Conservation (phyloP, 1,140 invertebrate genomes). For the Pseudomyrmex sp. region DNA sequence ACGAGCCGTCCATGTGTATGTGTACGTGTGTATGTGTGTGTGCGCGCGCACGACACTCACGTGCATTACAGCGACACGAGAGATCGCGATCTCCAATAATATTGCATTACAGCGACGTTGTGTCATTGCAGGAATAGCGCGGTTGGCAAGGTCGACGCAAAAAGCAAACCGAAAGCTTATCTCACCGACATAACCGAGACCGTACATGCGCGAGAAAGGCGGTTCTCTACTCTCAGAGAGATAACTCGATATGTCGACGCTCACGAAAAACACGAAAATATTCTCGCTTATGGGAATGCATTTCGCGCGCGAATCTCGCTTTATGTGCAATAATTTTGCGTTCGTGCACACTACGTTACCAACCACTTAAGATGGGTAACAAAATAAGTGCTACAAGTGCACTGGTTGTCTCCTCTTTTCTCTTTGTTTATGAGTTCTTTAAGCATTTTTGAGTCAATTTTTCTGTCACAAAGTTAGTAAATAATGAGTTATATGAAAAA, state of each 20-base stretch:
- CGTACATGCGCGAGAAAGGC: slow-evolving; percentile 33
- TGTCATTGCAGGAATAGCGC: not conserved
- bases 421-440: not conserved
- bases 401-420: not conserved
- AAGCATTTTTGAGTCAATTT: not conserved
- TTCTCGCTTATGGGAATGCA: slow-evolving; percentile 54
- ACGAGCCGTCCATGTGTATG: not conserved
- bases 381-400: not conserved
- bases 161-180: slow-evolving; percentile 49
- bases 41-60: too few species aligned
- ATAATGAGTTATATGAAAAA: too few species aligned
- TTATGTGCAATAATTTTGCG: slow-evolving; percentile 54
- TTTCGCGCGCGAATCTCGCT: slow-evolving; percentile 55
- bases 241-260: slow-evolving; percentile 14
- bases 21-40: not conserved
- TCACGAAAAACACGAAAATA: slow-evolving; percentile 60
- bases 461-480: too few species aligned
- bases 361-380: not conserved
- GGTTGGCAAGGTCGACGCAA: slow-evolving; percentile 17
- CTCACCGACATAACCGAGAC: not conserved
- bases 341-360: not conserved
- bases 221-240: slow-evolving; percentile 11
- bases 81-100: slow-evolving; percentile 68
- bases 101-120: slow-evolving; percentile 63
- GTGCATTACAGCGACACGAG: slow-evolving; percentile 2